Evolutionary conservation across 2,113 vertebrate species (phyloP).

Genomic region (Oryzias melastigma): DNA sequence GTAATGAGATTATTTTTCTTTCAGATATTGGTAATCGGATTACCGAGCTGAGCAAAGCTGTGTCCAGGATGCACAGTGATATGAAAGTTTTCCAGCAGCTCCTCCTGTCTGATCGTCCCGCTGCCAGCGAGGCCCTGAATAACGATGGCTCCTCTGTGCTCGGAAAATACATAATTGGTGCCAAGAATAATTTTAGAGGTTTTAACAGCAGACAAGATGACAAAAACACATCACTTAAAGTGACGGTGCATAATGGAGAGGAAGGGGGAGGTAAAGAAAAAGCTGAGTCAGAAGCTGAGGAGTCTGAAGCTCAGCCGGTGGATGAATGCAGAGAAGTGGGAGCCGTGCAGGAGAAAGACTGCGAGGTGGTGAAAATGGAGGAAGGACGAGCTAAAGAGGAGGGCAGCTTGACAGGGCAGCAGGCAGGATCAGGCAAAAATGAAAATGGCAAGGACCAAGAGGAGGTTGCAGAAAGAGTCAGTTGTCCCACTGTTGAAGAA

Average conservation of each 20-base stretch:
- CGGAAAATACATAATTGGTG: constrained; percentile 81
- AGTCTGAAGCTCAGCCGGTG: constrained; percentile 10
- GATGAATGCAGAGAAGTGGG: constrained; percentile 13
- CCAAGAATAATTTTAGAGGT: constrained; percentile 84
- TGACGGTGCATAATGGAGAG: constrained; percentile 57
- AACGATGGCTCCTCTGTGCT: constrained; percentile 76
- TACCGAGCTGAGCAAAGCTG: constrained; percentile 84
- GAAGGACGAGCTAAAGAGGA: constrained; percentile 49
- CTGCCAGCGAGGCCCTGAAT: background rate
- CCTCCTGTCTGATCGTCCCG: constrained; percentile 42
- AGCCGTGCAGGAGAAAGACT: constrained; percentile 21
- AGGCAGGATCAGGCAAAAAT: constrained; percentile 9
- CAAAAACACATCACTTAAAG: constrained; percentile 43
- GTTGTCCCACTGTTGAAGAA: constrained; percentile 6
- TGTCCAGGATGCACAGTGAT: constrained; percentile 78
- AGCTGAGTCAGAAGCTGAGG: constrained; percentile 8
- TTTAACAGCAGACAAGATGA: constrained; percentile 57
- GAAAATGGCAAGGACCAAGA: constrained; percentile 19
- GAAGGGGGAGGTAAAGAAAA: constrained; percentile 20
- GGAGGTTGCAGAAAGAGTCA: background rate
- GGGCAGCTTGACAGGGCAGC: constrained; percentile 8
- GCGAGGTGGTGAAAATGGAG: constrained; percentile 63
- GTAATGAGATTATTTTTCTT: constrained; percentile 16
- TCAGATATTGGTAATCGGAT: constrained; percentile 86
- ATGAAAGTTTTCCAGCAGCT: constrained; percentile 73